Base-by-base conservation (phyloP, 2,888 invertebrate species). In the Ellobium chinense region DNA sequence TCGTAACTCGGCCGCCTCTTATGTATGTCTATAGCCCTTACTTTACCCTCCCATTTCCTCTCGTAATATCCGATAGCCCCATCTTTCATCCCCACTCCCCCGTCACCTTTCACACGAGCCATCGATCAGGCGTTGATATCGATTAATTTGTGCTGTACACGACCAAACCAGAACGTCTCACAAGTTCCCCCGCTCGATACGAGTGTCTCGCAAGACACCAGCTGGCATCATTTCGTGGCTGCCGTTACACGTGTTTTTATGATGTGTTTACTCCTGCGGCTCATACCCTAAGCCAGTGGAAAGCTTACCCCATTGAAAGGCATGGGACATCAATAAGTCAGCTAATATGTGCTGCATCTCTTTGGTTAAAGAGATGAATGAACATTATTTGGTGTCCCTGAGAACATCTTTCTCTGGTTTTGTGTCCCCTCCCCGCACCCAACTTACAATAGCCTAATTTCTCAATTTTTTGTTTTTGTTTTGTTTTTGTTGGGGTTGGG, bases 101-200 rank as follows among this genome's bases (percentile, higher is more conserved):
- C n/a, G 12, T 58, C n/a, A 18, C n/a, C n/a, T n/a, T 58, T n/a
- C 18, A 7, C 46, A 7, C 46, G 9, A 37, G 24, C 58, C 14
- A 72, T 60, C 72, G 58, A 72, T 60, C 60, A 14, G 58, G 24
- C 14, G 36, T n/a, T 9, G 58, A 34, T 3, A 29, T 72, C 18
- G 60, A 72, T 72, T 58, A 72, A 24, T 72, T n/a, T 37, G 24
- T 72, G 36, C 36, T n/a, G 1, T 27, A 27, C 56, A 72, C 72
- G 4, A 54, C 54, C 69, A 69, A 54, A 69, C 2, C 9, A 56
- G 56, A 18, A 21, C 4, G n/a, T 1, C 56, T 27, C n/a, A n/a
- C n/a, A n/a, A n/a, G n/a, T n/a, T n/a, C n/a, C n/a, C n/a, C n/a
- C n/a, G n/a, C n/a, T n/a, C n/a, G n/a, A n/a, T n/a, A n/a, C n/a